Percentiles rank a stretch among this genome's conserved stretches.
phyloP scores from a whole-genome alignment of 2,888 invertebrate genomes.

The Drosophila setosimentum region DNA sequence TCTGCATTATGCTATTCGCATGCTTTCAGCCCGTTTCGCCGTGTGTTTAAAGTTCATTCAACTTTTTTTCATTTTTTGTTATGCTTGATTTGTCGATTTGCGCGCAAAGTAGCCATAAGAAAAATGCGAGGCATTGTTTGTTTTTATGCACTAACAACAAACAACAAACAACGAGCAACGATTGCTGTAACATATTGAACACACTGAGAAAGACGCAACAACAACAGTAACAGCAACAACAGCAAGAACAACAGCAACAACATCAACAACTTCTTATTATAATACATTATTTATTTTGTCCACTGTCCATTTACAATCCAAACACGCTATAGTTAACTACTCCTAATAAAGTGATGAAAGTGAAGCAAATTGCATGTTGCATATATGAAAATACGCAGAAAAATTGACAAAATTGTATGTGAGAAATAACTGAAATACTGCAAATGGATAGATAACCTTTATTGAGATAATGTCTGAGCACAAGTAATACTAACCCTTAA shows the following conservation, averaged over 20 bases:
- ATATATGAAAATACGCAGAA: not conserved
- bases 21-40: constrained; percentile 20
- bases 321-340: constrained; percentile 9
- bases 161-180: constrained; percentile 14
- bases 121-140: constrained; percentile 19
- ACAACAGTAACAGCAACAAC: not conserved
- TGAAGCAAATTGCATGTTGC: not conserved
- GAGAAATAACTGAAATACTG: not conserved
- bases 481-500: not conserved
- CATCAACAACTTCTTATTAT: not conserved
- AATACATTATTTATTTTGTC: not conserved
- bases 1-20: constrained; percentile 64
- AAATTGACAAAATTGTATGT: not conserved
- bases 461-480: not conserved
- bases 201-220: constrained; percentile 14
- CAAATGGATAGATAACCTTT: no score
- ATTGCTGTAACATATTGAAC: constrained; percentile 24
- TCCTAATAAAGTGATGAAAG: not conserved
- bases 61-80: constrained; percentile 40
- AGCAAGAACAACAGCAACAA: constrained; percentile 4
- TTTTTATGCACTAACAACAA: constrained; percentile 29
- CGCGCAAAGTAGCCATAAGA: constrained; percentile 42
- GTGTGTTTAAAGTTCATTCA: constrained; percentile 69
- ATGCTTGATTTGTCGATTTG: constrained; percentile 72
- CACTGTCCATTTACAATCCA: not conserved